Evolutionary conservation across 2,797 vertebrate species (phyloP).

Genomic region (Prunella strophiata): DNA sequence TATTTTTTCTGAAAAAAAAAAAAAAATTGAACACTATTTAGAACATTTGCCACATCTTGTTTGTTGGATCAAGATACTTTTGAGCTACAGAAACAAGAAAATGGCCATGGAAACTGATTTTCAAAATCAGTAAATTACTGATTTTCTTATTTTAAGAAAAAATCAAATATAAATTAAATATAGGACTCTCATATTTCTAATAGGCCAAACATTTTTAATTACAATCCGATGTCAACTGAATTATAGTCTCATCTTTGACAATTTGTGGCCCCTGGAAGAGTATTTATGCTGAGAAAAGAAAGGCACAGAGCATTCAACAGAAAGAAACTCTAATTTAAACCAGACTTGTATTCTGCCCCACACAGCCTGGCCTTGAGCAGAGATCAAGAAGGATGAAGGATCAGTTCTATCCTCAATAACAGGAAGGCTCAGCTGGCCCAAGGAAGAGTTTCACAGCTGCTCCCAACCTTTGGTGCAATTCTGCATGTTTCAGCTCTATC

Average conservation of each 20-base stretch:
- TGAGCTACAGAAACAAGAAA: conserved; percentile 12
- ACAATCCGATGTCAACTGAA: neutral
- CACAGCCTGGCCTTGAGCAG: neutral
- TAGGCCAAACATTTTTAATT: conserved; percentile 18
- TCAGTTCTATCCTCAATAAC: neutral
- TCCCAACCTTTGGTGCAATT: neutral
- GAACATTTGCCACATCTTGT: conserved; percentile 45
- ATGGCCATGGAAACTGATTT: neutral
- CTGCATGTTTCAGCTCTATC: neutral
- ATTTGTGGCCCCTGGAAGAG: neutral
- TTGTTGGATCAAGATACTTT: conserved; percentile 29
- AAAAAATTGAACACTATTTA: conserved; percentile 44
- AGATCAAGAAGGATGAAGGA: neutral
- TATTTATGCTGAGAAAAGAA: neutral
- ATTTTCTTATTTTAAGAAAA: neutral
- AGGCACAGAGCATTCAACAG: neutral
- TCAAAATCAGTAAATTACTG: neutral
- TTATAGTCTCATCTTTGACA: neutral
- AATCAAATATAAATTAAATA: conserved; percentile 9
- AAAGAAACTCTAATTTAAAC: neutral
- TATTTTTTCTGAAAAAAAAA: conserved; percentile 50
- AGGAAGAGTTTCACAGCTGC: neutral
- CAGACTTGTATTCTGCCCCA: neutral
- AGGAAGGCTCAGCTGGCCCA: neutral
- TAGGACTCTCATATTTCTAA: neutral